phyloP scores from a whole-genome alignment of 2,113 vertebrate species.

The Psephotus haematonotus region DNA sequence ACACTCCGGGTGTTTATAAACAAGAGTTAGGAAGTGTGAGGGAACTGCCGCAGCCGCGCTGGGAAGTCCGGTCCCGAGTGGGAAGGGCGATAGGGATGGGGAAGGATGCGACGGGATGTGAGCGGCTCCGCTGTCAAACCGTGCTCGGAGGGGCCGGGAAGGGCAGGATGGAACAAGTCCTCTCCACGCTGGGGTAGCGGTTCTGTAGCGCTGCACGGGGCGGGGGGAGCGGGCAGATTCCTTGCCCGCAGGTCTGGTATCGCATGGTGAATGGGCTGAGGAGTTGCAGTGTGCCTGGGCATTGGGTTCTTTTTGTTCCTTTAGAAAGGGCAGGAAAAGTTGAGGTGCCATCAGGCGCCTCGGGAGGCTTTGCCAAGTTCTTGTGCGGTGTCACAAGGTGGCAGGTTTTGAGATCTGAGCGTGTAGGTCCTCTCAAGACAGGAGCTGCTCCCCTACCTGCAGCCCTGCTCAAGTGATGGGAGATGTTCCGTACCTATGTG shows the following conservation, averaged over 20 bases:
- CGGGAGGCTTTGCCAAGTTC: not conserved
- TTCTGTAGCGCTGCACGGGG: not conserved
- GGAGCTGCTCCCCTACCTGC: not conserved
- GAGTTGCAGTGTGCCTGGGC: rapidly evolving
- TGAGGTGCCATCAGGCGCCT: not conserved
- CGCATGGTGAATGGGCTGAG: not conserved
- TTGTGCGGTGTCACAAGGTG: not conserved
- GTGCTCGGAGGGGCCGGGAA: not conserved
- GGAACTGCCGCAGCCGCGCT: not conserved
- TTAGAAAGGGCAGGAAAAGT: not conserved
- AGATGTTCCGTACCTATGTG: not conserved
- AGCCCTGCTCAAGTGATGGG: not conserved
- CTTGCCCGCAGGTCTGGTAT: not conserved
- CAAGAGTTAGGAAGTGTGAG: not conserved
- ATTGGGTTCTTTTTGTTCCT: not conserved
- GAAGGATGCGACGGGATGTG: not conserved
- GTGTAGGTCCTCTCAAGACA: not conserved
- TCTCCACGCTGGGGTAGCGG: not conserved
- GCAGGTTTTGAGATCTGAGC: not conserved
- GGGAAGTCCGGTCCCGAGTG: not conserved
- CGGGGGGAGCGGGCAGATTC: not conserved
- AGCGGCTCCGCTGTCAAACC: not conserved
- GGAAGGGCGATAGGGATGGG: not conserved
- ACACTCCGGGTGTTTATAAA: not conserved
- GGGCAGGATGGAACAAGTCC: not conserved